These are phyloP conservation scores for Porites lobata DNA, from an alignment of 92 coral and sea anemone species.

Conservation along the genomic window DNA sequence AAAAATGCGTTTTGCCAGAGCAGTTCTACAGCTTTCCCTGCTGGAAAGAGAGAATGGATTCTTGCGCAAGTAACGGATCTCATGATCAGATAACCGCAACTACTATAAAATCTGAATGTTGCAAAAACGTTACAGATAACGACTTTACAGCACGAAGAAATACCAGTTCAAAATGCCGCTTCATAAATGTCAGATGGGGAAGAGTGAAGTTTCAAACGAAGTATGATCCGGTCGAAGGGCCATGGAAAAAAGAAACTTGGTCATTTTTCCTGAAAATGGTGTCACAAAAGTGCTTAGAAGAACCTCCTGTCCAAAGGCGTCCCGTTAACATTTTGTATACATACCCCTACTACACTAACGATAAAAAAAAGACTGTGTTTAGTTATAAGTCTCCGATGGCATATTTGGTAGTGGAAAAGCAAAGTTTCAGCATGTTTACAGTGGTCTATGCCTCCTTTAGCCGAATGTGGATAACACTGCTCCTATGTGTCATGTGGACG, in stretches of 20 bases:
- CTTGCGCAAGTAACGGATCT: not conserved
- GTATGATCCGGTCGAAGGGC: not conserved
- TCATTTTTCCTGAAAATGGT: conserved; percentile 20
- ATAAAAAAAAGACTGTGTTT: not conserved
- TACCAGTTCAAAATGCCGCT: not conserved
- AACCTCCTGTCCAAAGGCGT: fast-evolving
- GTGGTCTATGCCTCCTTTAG: not conserved
- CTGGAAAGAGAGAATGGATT: not conserved
- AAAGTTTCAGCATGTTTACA: not conserved
- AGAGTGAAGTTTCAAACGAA: not conserved
- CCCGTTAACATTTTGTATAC: not conserved
- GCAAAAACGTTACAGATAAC: not conserved
- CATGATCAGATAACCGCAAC: not conserved
- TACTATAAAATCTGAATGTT: not conserved
- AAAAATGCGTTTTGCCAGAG: not conserved
- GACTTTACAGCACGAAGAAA: no score
- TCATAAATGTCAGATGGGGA: not conserved
- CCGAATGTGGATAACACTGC: not conserved
- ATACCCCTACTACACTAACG: conserved; percentile 3
- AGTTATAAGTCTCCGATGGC: not conserved
- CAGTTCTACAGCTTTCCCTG: not conserved
- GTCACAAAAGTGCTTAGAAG: not conserved
- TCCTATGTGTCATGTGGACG: not conserved
- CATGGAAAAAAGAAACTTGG: not conserved
- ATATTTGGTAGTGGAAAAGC: not conserved